phyloP scores from a whole-genome alignment of 2,888 invertebrate species.

The Colostygia pectinataria region DNA sequence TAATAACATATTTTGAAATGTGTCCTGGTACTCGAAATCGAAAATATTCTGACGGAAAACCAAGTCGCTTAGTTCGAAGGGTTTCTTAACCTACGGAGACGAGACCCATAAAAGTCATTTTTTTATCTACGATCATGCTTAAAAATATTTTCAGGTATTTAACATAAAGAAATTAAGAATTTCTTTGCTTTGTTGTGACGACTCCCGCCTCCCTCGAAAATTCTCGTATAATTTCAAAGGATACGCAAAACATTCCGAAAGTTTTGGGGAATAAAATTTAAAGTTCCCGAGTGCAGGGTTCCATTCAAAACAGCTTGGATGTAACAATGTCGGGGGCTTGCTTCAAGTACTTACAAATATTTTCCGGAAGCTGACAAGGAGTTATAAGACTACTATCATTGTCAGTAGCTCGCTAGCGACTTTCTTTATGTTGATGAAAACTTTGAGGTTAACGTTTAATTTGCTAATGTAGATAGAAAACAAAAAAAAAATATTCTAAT shows the following conservation, averaged over 20 bases:
- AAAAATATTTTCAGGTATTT: no score
- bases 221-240: slow-evolving; percentile 15
- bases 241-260: slow-evolving; percentile 18
- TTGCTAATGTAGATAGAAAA: no score
- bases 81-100: no score
- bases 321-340: slow-evolving; percentile 9
- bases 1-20: no score
- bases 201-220: background rate
- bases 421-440: no score
- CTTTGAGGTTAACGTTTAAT: no score
- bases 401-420: background rate
- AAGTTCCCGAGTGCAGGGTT: slow-evolving; percentile 29
- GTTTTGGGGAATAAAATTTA: slow-evolving; percentile 22
- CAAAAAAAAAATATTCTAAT: no score
- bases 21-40: no score
- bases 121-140: no score
- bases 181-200: slow-evolving; percentile 16
- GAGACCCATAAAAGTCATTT: no score
- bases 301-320: slow-evolving; percentile 21
- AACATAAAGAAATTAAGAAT: background rate
- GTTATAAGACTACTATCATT: background rate
- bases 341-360: slow-evolving; percentile 18
- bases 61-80: no score
- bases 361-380: slow-evolving; percentile 14
- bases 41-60: no score